Base-by-base conservation (phyloP, 2,888 invertebrate genomes). In the Anthoptus insignis region DNA sequence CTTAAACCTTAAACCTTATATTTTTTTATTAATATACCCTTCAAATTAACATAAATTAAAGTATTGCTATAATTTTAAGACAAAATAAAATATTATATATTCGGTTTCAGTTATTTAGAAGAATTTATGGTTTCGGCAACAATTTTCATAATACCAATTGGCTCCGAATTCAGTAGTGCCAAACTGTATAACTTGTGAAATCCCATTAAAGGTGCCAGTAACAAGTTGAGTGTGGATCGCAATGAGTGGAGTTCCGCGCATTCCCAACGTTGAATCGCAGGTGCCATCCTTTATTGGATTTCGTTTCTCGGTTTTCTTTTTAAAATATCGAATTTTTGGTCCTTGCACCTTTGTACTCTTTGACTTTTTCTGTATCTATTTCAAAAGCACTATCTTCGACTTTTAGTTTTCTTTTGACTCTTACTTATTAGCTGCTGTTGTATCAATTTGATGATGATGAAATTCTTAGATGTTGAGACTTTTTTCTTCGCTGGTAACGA, bases 171-270 rank as follows among this genome's bases (percentile, higher is more conserved):
- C 39, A 29, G n/a, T 37, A 27, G 24, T 52, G 59, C 21, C 59
- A 52, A 42, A 60, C 52, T 60, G 59, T 60, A 60, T 52, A 53
- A 61, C 42, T 53, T 29, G 52, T 24, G 53, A 87, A 84, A 79
- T 75, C 75, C 78, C 75, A 80, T 80, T 79, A 84, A 86, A 87
- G 87, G 82, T 83, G 85, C 81, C 79, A 85, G 87, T 87, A 84
- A 82, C 87, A 87, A 89, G 85, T 87, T 81, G 83, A 79, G 82
- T 81, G 82, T 83, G 75, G 76, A 81, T 80, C 75, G 88, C 89
- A 91, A 91, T 89, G 89, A 90, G 87, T 85, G 84, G 84, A 77
- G 81, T 88, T 80, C 88, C 87, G 61, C 69, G 79, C 83, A 86
- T 87, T 83, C 88, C 84, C 59, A n/a, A 76, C 59, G 14, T 32